Evolutionary conservation across 2,888 invertebrate species (phyloP).

Genomic region (Cremastinae sp.): DNA sequence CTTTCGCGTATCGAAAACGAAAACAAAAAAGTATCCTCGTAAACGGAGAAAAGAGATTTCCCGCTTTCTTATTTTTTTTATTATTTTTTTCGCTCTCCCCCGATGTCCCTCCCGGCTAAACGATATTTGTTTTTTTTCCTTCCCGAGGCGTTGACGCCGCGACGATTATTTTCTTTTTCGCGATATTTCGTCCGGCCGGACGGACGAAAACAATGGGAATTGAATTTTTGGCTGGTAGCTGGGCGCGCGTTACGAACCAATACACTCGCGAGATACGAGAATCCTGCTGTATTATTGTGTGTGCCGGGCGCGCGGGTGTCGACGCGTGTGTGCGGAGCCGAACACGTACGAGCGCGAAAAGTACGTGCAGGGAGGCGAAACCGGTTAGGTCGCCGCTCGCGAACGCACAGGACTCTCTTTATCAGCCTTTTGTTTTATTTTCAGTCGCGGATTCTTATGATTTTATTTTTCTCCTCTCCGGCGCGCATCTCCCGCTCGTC

Average conservation of each 20-base stretch:
- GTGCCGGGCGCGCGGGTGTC: constrained; percentile 7
- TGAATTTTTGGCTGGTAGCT: too few species aligned
- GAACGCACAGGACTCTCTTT: constrained; percentile 38
- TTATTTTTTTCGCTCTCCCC: too few species aligned
- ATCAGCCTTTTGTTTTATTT: constrained; percentile 38
- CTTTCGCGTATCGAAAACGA: too few species aligned
- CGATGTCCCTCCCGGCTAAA: too few species aligned
- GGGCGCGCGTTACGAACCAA: neutral
- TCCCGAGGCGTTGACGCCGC: too few species aligned
- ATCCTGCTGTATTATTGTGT: neutral
- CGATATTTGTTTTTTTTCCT: too few species aligned
- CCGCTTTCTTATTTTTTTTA: too few species aligned
- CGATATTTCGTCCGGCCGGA: too few species aligned
- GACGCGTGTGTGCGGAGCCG: constrained; percentile 5
- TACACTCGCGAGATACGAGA: neutral
- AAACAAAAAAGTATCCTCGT: too few species aligned
- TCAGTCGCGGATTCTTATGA: constrained; percentile 27
- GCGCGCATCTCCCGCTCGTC: neutral
- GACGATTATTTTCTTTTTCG: too few species aligned
- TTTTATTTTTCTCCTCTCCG: constrained; percentile 1
- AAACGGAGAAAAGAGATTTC: too few species aligned
- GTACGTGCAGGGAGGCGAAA: constrained; percentile 40
- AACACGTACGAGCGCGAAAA: neutral
- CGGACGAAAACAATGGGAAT: too few species aligned
- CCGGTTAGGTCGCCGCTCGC: constrained; percentile 53